phyloP scores from a whole-genome alignment of 2,113 vertebrate species.

The Nibea coibor region DNA sequence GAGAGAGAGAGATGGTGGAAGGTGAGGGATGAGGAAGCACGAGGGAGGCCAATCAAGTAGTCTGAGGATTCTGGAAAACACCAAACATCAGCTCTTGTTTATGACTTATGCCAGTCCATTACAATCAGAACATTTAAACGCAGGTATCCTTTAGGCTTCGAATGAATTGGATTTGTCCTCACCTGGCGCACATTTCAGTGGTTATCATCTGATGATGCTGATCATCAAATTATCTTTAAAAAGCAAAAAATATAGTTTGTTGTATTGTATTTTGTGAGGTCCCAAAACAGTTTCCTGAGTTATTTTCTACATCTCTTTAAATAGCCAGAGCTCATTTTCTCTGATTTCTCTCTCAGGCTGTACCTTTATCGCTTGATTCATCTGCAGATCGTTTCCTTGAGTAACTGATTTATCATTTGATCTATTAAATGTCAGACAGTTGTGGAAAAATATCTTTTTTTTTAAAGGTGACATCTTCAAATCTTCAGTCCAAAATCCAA shows the following conservation, averaged over 20 bases:
- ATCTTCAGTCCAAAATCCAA: no score
- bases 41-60: conserved; percentile 76
- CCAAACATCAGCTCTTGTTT: conserved; percentile 64
- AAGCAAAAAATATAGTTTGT: background rate
- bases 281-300: no score
- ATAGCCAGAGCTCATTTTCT: no score
- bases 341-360: no score
- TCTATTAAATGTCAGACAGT: no score
- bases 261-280: background rate
- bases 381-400: no score
- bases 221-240: background rate
- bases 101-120: background rate
- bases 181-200: background rate
- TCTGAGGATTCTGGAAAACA: conserved; percentile 88
- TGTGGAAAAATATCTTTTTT: no score
- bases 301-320: no score
- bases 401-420: no score
- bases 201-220: background rate
- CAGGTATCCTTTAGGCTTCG: background rate
- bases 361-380: no score
- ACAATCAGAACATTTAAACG: background rate
- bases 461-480: no score
- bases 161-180: background rate
- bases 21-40: conserved; percentile 55
- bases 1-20: conserved; percentile 4